Conservation (phyloP, 2,797 vertebrate species). For the Chrosomus eos region DNA sequence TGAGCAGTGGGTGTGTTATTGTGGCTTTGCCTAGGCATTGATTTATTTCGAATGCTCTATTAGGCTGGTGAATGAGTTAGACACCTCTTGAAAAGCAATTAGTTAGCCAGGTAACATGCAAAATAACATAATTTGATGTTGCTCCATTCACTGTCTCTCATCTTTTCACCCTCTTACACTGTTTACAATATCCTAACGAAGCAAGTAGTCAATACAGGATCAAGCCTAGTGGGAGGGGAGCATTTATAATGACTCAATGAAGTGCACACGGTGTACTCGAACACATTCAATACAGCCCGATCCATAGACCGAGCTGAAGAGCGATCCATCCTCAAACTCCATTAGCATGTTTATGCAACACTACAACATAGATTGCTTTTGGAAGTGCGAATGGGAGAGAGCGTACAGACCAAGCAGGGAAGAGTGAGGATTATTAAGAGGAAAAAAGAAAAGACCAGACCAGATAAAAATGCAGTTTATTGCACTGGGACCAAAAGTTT, state of each 20-base stretch:
- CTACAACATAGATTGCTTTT: conserved; percentile 29
- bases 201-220: conserved; percentile 27
- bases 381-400: conserved; percentile 29
- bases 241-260: conserved; percentile 44
- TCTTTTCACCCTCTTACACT: conserved; percentile 50
- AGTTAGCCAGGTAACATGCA: conserved; percentile 39
- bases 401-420: background rate
- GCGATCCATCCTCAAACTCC: conserved; percentile 14
- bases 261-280: conserved; percentile 10
- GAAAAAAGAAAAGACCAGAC: too few species aligned
- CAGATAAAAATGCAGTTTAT: background rate
- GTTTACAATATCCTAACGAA: conserved; percentile 26
- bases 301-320: conserved; percentile 16
- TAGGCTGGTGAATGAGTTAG: conserved; percentile 24
- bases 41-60: background rate
- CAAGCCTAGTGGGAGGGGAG: conserved; percentile 31
- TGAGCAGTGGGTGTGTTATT: background rate
- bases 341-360: conserved; percentile 46
- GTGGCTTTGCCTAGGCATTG: conserved; percentile 4
- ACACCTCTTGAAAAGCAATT: conserved; percentile 51
- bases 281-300: conserved; percentile 15
- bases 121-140: conserved; percentile 49
- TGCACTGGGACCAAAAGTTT: background rate
- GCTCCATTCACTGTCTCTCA: conserved; percentile 54
- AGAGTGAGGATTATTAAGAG: background rate